Percentiles rank a stretch among this genome's conserved stretches.
These are phyloP conservation scores for Heteromormyrus szaboi DNA, from an alignment of 2,797 vertebrate species.

Conservation along the genomic window DNA sequence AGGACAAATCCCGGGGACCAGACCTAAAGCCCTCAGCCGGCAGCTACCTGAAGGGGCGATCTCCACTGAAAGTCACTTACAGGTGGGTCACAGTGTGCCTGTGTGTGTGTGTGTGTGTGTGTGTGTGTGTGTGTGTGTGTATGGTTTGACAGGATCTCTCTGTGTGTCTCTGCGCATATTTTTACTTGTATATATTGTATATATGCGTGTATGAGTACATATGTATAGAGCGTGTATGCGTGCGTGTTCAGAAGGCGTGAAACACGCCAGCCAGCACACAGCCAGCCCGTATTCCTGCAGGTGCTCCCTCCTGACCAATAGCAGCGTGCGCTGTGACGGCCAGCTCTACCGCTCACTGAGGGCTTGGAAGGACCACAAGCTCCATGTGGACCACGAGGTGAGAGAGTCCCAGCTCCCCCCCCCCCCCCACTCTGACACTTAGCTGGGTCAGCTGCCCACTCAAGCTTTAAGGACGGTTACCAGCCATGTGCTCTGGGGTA, in stretches of 20 bases:
- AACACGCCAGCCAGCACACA: neutral
- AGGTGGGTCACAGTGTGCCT: constrained; percentile 53
- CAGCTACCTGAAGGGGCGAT: constrained; percentile 58
- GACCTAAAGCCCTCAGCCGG: constrained; percentile 52
- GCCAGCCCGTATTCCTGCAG: constrained; percentile 48
- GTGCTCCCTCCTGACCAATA: constrained; percentile 89
- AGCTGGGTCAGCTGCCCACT: neutral
- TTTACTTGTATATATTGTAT: neutral
- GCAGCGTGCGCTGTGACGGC: constrained; percentile 81
- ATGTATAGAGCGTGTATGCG: neutral
- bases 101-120: neutral
- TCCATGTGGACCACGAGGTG: constrained; percentile 42
- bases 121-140: constrained; percentile 7
- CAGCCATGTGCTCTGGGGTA: neutral
- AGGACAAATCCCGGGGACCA: constrained; percentile 57
- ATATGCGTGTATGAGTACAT: neutral
- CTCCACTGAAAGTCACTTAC: constrained; percentile 88
- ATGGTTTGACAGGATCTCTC: neutral
- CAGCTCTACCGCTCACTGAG: constrained; percentile 86
- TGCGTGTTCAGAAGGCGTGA: neutral
- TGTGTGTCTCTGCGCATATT: neutral
- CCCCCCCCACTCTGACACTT: neutral
- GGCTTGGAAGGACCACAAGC: constrained; percentile 81
- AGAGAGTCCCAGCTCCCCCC: neutral
- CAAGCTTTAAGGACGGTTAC: neutral